phyloP scores from a whole-genome alignment of 2,113 vertebrate genomes.

The Suncus etruscus region DNA sequence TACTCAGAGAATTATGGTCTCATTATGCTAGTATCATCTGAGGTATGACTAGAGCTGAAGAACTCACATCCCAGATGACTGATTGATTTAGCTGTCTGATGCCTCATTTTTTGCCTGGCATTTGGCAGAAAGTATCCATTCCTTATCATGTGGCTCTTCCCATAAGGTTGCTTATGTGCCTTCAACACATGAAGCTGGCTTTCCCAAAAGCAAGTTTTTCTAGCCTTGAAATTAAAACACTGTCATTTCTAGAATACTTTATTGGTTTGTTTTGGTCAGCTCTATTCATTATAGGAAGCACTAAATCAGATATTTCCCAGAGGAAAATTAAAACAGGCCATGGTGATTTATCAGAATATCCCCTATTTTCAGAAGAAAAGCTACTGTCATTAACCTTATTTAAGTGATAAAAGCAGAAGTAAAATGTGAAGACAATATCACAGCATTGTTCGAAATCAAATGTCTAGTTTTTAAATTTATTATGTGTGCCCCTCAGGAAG shows the following conservation, averaged over 20 bases:
- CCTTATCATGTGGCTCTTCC: background rate
- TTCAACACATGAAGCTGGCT: background rate
- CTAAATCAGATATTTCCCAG: too few relatives aligned
- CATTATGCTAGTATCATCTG: too few relatives aligned
- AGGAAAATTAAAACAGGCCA: too few relatives aligned
- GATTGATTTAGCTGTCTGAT: too few relatives aligned
- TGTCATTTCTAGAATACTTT: background rate
- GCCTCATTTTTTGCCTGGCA: too few relatives aligned
- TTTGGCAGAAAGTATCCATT: background rate
- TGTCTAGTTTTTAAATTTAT: background rate
- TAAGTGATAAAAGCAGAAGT: background rate
- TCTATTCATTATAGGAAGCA: background rate
- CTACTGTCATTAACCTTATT: background rate
- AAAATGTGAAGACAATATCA: background rate
- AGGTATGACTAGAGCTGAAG: too few relatives aligned
- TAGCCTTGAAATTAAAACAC: background rate
- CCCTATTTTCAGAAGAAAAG: background rate
- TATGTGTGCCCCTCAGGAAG: background rate
- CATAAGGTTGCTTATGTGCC: background rate
- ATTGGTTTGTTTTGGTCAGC: background rate
- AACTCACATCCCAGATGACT: background rate
- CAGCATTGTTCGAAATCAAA: background rate
- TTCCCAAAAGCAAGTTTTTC: background rate
- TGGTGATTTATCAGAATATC: too few relatives aligned
- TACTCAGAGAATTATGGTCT: too few relatives aligned